Conservation (phyloP, 2,888 invertebrate species). For the Penaeus monodon region DNA sequence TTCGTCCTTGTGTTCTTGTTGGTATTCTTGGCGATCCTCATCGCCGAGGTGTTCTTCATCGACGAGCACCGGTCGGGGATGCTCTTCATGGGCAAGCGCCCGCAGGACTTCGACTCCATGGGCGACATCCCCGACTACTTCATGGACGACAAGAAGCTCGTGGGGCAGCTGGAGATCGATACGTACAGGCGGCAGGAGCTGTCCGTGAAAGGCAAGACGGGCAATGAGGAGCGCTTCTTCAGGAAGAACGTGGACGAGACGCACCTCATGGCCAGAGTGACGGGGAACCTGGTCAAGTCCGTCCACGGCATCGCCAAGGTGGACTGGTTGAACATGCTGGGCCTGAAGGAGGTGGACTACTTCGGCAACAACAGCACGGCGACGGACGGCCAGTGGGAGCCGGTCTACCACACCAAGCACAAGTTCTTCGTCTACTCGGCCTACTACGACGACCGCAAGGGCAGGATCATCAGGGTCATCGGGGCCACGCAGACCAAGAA, state of each 20-base stretch:
- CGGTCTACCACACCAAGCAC: slow-evolving; percentile 68
- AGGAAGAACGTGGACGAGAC: slow-evolving; percentile 65
- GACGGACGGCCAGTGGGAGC: slow-evolving; percentile 68
- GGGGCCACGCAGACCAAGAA: slow-evolving; percentile 90
- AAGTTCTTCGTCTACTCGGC: slow-evolving; percentile 94
- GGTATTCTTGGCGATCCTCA: slow-evolving; percentile 87
- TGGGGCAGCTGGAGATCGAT: slow-evolving; percentile 63
- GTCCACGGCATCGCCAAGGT: slow-evolving; percentile 46
- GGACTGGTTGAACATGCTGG: slow-evolving; percentile 61
- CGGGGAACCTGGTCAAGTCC: slow-evolving; percentile 59
- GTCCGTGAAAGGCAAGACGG: slow-evolving; percentile 56
- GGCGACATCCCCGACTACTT: slow-evolving; percentile 65
- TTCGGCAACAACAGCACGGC: slow-evolving; percentile 64
- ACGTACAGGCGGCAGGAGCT: slow-evolving; percentile 63
- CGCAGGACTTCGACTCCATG: slow-evolving; percentile 60
- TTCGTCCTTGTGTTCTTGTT: slow-evolving; percentile 91
- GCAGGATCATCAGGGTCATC: slow-evolving; percentile 79
- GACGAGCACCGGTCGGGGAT: slow-evolving; percentile 72
- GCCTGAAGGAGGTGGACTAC: slow-evolving; percentile 46
- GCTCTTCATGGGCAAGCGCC: slow-evolving; percentile 50
- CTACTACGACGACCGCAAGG: slow-evolving; percentile 78
- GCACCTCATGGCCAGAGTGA: slow-evolving; percentile 62
- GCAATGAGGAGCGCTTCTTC: slow-evolving; percentile 61
- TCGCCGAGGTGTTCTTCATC: slow-evolving; percentile 85
- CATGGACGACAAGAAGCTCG: slow-evolving; percentile 64